phyloP scores from a whole-genome alignment of 2,888 invertebrate species.

The Athalia circularis region DNA sequence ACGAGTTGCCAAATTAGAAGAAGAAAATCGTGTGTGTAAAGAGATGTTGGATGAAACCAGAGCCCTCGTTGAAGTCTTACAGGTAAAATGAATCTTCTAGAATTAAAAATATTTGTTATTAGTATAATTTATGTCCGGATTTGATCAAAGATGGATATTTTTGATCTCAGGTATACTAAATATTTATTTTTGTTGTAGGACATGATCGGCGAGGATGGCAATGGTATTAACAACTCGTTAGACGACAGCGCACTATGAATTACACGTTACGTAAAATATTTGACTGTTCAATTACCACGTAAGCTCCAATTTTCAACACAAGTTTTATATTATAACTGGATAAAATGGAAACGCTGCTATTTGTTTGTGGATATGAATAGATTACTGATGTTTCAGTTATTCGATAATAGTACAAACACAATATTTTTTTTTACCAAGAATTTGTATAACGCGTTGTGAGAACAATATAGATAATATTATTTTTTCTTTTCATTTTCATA shows the following conservation, averaged over 20 bases:
- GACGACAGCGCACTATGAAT: constrained; percentile 66
- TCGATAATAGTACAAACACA: not conserved
- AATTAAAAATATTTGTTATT: too few species aligned
- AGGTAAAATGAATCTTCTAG: constrained; percentile 74
- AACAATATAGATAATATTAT: not conserved
- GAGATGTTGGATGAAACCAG: constrained; percentile 86
- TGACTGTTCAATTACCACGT: not conserved
- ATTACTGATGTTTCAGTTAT: not conserved
- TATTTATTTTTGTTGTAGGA: constrained; percentile 75
- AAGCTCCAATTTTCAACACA: not conserved
- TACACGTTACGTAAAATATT: not conserved
- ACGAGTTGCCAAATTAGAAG: constrained; percentile 76
- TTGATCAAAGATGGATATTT: not conserved
- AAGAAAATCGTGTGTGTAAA: constrained; percentile 82
- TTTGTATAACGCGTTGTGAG: not conserved
- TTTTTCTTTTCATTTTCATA: constrained; percentile 18
- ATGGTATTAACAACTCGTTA: constrained; percentile 69
- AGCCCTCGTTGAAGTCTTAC: constrained; percentile 84
- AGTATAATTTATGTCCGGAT: not conserved
- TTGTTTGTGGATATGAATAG: not conserved
- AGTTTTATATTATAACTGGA: not conserved
- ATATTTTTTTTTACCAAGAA: not conserved
- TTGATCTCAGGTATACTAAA: constrained; percentile 22
- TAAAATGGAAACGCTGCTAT: not conserved
- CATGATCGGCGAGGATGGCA: constrained; percentile 78